These are phyloP conservation scores for Dryocosmus kuriphilus DNA, from an alignment of 2,888 invertebrate species.

Conservation along the genomic window DNA sequence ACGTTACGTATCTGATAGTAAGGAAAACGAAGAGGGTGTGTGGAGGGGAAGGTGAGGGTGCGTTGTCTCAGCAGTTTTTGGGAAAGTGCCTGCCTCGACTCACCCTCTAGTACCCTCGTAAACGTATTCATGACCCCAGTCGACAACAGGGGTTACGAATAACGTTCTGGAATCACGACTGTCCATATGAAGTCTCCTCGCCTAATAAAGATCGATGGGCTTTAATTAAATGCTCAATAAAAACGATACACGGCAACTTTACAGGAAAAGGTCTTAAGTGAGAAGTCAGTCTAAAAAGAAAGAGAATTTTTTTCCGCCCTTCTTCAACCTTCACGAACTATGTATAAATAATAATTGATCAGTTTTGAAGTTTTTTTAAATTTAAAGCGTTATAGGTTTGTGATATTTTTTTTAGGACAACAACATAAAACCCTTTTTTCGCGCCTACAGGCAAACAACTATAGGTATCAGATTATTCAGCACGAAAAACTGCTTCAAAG, in stretches of 20 bases:
- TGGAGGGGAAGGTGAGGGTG: constrained; percentile 46
- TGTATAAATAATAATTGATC: too few relatives aligned
- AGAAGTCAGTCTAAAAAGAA: neutral
- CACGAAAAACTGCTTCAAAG: too few relatives aligned
- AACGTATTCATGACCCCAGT: constrained; percentile 71
- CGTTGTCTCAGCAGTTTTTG: constrained; percentile 56
- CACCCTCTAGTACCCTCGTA: constrained; percentile 61
- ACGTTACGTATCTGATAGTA: constrained; percentile 27
- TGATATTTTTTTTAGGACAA: too few relatives aligned
- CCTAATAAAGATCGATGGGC: constrained; percentile 76
- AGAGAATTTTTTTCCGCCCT: neutral
- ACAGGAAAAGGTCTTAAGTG: constrained; percentile 23
- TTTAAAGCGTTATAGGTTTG: too few relatives aligned
- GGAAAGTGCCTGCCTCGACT: constrained; percentile 48
- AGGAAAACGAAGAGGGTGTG: neutral
- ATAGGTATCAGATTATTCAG: too few relatives aligned
- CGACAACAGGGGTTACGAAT: constrained; percentile 61
- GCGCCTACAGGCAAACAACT: too few relatives aligned
- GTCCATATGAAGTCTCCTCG: constrained; percentile 72
- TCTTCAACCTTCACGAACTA: too few relatives aligned
- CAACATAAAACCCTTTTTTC: too few relatives aligned
- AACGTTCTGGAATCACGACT: constrained; percentile 72
- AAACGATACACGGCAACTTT: constrained; percentile 57
- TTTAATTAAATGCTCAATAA: constrained; percentile 72
- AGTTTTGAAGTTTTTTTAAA: too few relatives aligned